These are phyloP conservation scores for Echinarachnius parma DNA, from an alignment of 53 echinoderm and acorn worm species.

Conservation along the genomic window DNA sequence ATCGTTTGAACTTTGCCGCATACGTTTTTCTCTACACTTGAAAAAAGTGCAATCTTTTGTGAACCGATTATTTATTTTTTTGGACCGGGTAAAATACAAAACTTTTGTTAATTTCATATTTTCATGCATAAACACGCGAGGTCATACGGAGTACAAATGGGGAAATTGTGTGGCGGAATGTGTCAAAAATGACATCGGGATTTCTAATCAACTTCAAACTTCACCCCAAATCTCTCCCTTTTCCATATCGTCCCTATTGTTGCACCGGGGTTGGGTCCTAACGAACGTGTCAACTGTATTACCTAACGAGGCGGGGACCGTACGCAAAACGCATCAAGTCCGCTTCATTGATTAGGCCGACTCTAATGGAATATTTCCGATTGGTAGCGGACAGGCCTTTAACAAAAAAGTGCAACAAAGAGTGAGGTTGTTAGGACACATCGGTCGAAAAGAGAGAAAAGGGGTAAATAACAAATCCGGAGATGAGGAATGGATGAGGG, in stretches of 20 bases:
- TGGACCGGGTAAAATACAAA: neutral
- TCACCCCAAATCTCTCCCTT: neutral
- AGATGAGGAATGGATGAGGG: conserved; percentile 2
- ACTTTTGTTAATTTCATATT: neutral
- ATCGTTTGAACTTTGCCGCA: too few species aligned
- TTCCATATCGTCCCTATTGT: neutral
- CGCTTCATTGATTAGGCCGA: conserved; percentile 23
- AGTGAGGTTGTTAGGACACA: conserved; percentile 23
- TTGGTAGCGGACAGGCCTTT: neutral
- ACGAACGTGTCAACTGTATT: conserved; percentile 36
- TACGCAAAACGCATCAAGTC: conserved; percentile 33
- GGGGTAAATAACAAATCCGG: neutral
- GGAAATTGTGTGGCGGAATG: conserved; percentile 20
- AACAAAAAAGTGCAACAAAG: conserved; percentile 18
- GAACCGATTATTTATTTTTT: too few species aligned
- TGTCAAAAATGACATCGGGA: conserved; percentile 28
- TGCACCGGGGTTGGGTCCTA: neutral
- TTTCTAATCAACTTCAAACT: neutral
- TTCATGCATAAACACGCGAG: conserved; percentile 1
- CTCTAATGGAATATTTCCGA: conserved; percentile 48
- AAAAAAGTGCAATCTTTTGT: too few species aligned
- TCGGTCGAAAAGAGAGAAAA: neutral
- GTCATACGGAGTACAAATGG: conserved; percentile 28
- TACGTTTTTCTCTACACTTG: too few species aligned
- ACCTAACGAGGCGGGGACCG: conserved; percentile 26